Base-by-base conservation (phyloP, 2,113 vertebrate genomes). In the Natator depressus region DNA sequence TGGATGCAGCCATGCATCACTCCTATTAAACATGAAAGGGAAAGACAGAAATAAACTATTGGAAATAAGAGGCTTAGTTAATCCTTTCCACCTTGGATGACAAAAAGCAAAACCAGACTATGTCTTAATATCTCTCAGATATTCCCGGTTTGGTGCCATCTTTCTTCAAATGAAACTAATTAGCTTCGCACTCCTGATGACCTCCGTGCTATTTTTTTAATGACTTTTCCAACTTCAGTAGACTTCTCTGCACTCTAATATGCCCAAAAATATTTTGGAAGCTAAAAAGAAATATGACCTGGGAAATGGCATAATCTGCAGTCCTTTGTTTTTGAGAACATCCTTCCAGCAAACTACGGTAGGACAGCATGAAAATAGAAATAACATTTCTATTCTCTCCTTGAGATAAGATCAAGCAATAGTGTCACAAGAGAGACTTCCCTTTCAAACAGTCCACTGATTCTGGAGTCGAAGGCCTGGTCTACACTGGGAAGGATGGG, bases 401-500 rank as follows among this genome's bases (percentile, higher is more conserved):
- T 97, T 97, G 85, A 97, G 89, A 95, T 83, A 91, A 96, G 85
- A 95, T 97, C 95, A 97, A 97, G 93, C 62, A 96, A 87, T 47
- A 85, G 50, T 95, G 79, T 90, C 91, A 89, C 87, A 91, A 91
- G 86, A 93, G 80, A 79, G 82, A 24, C 38, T 89, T 91, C 78
- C 87, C 87, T 95, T 81, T 94, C 81, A 96, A 94, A 92, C 65
- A 88, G 88, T 93, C 53, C 75, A 94, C 94, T 91, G 84, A 95
- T 96, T 82, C 54, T 94, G 85, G 85, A 89, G 49, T 80, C 38
- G 6, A 49, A 49, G 47, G 47, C 47, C 47, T 49, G 47, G 47
- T 49, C 47, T 49, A 49, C 47, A 49, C 47, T 49, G 47, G 47
- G 42, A 42, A 5, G 10, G 6, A 7, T 49, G 47, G 47, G 47